These are phyloP conservation scores for Phymanthus crucifer DNA, from an alignment of 92 coral and sea anemone species.

Conservation along the genomic window DNA sequence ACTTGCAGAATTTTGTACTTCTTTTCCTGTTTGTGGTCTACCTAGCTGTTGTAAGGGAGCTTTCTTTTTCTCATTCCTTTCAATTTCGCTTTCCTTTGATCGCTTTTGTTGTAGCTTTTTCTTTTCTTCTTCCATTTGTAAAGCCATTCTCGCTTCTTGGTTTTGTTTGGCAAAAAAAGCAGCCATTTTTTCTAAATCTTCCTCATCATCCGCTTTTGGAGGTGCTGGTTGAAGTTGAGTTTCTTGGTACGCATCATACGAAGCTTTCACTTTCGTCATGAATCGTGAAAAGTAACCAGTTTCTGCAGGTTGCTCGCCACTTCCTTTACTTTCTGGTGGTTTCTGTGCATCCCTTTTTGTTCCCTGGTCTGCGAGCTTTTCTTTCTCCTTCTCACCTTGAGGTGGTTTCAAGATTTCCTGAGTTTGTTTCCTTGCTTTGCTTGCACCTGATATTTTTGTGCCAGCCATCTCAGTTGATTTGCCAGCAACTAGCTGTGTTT, in stretches of 20 bases:
- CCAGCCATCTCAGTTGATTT: conserved; percentile 3
- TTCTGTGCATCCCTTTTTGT: background rate
- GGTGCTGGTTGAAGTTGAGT: background rate
- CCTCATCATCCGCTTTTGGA: background rate
- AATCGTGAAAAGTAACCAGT: conserved; percentile 4
- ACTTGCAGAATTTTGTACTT: background rate
- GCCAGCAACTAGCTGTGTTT: background rate
- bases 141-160: conserved; percentile 17
- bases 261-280: background rate
- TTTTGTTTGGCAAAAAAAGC: conserved; percentile 17
- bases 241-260: background rate
- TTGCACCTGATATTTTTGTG: background rate
- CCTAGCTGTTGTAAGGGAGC: background rate
- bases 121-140: background rate
- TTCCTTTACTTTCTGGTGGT: background rate
- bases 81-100: background rate
- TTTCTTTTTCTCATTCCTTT: background rate
- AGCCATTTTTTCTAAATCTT: conserved; percentile 9
- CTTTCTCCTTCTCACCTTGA: background rate
- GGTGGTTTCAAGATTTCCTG: background rate
- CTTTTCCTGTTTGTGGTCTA: background rate
- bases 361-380: background rate
- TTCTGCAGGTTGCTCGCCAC: background rate
- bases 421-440: background rate
- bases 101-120: background rate